Evolutionary conservation across 2,113 vertebrate species (phyloP), one percentile per base, ranked within the genome.

Genomic region (Pitta sordida): DNA sequence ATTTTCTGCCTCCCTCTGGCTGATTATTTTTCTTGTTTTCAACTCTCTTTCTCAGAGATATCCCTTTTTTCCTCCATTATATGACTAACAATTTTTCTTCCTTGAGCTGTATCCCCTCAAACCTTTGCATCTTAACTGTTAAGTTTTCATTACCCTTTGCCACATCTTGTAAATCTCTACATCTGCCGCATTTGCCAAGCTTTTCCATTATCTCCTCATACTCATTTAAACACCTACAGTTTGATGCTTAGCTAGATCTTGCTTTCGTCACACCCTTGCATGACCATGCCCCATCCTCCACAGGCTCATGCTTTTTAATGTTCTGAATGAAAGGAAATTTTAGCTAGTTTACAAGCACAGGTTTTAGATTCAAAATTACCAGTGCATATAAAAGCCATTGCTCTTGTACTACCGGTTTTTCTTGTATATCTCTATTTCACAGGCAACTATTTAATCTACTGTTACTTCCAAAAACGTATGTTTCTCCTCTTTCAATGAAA

Each of bases 1-100:
- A 51, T 63, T 93, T 94, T 41, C 49, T 69, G 23, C 46, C 30
- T 92, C 13, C 34, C 34, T 64, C 48, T 74, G 27, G 32, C 27
- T 62, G n/a, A 83, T 41, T 24, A 70, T 60, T 94, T 91, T 80
- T 83, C 48, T 52, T 56, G 19, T 55, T 86, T 87, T 69, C 37
- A 62, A 46, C 29, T 91, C 59, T 69, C 26, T 27, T 85, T 76
- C n/a, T 62, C 39, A 58, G 55, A 11, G 15, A 39, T 58, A 39
- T 7, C 24, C 21, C 20, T 10, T 32, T 7, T 43, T 19, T 39
- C 20, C 20, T 88, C 46, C 44, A 23, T 41, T 80, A 91, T 7
- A 20, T 1, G 17, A 70, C 24, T 32, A 36, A 29, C 16, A 36
- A 14, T 44, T 89, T 46, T 78, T 49, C 18, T 73, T 52, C 58